Percentiles rank a stretch among this genome's conserved stretches.
phyloP scores from a whole-genome alignment of 2,113 vertebrate species.

The Archilochus colubris region DNA sequence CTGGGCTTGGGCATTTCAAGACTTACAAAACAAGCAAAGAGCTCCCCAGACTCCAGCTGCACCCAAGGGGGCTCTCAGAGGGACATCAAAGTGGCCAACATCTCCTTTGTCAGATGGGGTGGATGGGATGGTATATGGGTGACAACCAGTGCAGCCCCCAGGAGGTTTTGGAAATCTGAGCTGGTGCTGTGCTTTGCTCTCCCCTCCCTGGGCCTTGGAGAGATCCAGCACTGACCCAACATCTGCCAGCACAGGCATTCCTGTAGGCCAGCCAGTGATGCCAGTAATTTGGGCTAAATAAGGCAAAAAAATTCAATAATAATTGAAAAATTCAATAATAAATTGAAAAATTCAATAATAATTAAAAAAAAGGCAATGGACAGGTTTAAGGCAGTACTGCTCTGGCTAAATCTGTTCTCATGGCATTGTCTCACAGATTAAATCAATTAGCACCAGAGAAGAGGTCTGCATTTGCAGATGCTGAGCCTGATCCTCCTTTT shows the following conservation, averaged over 20 bases:
- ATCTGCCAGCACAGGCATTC: not conserved
- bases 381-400: not conserved
- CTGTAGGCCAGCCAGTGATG: not conserved
- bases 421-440: not conserved
- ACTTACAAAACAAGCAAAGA: no score
- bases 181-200: not conserved
- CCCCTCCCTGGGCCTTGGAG: not conserved
- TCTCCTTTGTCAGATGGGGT: not conserved
- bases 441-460: not conserved
- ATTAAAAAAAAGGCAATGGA: not conserved
- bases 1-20: not conserved
- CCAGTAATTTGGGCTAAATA: not conserved
- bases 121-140: not conserved
- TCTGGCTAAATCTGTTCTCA: not conserved
- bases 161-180: not conserved
- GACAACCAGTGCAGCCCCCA: not conserved
- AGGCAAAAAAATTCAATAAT: not conserved
- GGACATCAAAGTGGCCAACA: not conserved
- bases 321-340: no score
- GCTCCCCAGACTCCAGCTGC: not conserved
- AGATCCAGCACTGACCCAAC: not conserved
- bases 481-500: not conserved
- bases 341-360: no score
- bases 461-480: not conserved
- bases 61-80: not conserved